A percentile compares a stretch with the other conserved stretches of the same genome.
Evolutionary conservation across 2,797 vertebrate species (phyloP).

Genomic region (Prionace glauca): DNA sequence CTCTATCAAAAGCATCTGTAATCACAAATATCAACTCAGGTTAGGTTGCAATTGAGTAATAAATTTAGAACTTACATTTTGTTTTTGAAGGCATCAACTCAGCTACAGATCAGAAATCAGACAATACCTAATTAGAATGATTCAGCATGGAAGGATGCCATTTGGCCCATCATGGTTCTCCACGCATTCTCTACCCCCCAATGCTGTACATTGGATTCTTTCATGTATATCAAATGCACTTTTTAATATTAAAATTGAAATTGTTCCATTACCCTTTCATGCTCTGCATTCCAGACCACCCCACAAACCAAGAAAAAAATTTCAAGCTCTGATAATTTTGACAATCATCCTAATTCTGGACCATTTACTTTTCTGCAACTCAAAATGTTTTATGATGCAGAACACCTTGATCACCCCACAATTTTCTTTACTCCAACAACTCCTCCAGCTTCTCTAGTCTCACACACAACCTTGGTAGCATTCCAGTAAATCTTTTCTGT

Average conservation of each 20-base stretch:
- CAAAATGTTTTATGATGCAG: not conserved
- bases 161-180: not conserved
- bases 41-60: not conserved
- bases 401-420: not conserved
- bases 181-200: not conserved
- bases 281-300: not conserved
- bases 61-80: not conserved
- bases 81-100: not conserved
- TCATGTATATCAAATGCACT: not conserved
- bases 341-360: not conserved
- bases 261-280: not conserved
- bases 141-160: not conserved
- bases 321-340: not conserved
- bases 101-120: not conserved
- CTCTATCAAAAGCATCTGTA: slow-evolving; percentile 91
- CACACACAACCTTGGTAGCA: not conserved
- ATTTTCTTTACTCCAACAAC: not conserved
- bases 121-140: no score
- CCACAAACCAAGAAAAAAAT: not conserved
- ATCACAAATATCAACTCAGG: slow-evolving; percentile 43
- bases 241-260: not conserved
- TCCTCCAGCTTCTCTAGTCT: not conserved
- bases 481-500: not conserved
- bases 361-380: not conserved
- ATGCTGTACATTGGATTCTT: not conserved